A percentile compares a stretch with the other conserved stretches of the same genome.
These are phyloP conservation scores for Phorcus lineatus DNA, from an alignment of 2,888 invertebrate species.

Conservation along the genomic window DNA sequence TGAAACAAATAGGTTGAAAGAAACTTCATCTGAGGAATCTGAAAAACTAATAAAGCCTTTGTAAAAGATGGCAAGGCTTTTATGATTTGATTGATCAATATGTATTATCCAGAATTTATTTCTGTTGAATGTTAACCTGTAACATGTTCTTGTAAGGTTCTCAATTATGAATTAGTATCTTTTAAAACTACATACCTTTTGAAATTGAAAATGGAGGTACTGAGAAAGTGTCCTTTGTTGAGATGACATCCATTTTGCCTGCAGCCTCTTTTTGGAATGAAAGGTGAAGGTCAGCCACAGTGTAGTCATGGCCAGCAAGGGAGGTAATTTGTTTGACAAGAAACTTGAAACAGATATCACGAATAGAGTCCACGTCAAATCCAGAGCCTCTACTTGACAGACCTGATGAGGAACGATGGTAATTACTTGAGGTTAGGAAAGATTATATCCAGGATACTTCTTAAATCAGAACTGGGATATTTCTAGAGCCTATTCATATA, in stretches of 20 bases:
- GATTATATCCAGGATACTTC: neutral
- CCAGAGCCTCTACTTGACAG: slow-evolving; percentile 52
- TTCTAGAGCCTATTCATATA: too few species aligned
- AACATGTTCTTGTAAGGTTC: too few species aligned
- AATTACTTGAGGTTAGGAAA: neutral
- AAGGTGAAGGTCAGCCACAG: slow-evolving; percentile 45
- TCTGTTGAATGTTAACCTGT: neutral
- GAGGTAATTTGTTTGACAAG: slow-evolving; percentile 61
- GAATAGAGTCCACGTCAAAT: slow-evolving; percentile 37
- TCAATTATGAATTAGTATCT: too few species aligned
- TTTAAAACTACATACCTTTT: slow-evolving; percentile 75
- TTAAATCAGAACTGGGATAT: too few species aligned
- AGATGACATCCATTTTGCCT: slow-evolving; percentile 64
- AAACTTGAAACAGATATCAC: slow-evolving; percentile 53
- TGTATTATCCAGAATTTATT: too few species aligned
- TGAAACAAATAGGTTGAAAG: neutral
- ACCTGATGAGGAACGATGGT: slow-evolving; percentile 33
- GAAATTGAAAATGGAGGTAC: slow-evolving; percentile 86
- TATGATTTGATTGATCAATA: too few species aligned
- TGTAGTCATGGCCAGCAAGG: slow-evolving; percentile 53
- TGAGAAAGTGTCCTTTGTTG: slow-evolving; percentile 70
- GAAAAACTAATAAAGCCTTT: too few species aligned
- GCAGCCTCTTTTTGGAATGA: slow-evolving; percentile 21
- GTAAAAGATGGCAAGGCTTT: too few species aligned
- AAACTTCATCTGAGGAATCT: neutral